Conservation (phyloP, 2,113 vertebrate genomes). For the Microcebus tavaratra region DNA sequence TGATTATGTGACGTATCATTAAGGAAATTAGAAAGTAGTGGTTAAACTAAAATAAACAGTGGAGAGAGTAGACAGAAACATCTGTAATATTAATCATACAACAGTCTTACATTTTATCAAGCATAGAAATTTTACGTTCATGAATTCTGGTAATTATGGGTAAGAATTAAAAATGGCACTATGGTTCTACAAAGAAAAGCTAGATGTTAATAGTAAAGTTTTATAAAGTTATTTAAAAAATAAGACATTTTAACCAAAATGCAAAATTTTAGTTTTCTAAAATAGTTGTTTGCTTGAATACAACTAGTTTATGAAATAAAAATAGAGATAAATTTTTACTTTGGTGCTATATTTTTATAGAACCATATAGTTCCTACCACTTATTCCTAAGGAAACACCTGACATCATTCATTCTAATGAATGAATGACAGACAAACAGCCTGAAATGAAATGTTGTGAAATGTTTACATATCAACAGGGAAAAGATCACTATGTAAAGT, state of each 20-base stretch:
- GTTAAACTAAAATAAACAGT: constrained; percentile 31
- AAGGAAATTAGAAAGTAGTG: constrained; percentile 12
- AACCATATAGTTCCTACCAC: background rate
- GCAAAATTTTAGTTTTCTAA: background rate
- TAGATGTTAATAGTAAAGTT: background rate
- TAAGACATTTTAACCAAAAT: background rate
- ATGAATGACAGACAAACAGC: background rate
- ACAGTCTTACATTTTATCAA: background rate
- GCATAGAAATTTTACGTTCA: constrained; percentile 29
- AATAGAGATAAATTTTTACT: background rate
- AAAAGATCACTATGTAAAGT: background rate
- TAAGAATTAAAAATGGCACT: constrained; percentile 28
- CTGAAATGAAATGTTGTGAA: background rate
- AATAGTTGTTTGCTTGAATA: background rate
- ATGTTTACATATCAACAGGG: background rate
- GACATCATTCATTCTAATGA: background rate
- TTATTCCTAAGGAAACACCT: background rate
- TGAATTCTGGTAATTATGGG: constrained; percentile 15
- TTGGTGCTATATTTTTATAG: background rate
- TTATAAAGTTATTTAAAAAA: background rate
- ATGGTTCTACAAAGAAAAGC: background rate
- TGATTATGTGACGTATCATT: background rate
- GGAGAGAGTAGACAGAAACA: constrained; percentile 8
- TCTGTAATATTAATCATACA: background rate
- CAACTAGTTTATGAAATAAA: background rate